These are phyloP conservation scores for Pantherophis guttatus DNA, from an alignment of 2,113 vertebrate genomes.

Conservation along the genomic window DNA sequence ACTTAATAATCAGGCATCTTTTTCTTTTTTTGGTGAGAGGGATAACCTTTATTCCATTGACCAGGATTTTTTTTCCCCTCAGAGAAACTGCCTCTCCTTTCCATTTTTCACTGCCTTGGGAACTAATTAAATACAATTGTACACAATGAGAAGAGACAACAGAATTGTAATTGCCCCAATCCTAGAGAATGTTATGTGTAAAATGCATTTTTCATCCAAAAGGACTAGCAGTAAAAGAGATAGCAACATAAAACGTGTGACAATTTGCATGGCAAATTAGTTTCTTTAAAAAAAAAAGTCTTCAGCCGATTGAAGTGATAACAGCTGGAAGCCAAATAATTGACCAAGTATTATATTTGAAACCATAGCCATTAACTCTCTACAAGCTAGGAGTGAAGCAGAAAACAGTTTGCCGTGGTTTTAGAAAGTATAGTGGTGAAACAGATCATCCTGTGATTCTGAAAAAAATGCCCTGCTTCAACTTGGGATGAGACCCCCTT, in stretches of 20 bases:
- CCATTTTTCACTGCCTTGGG: slow-evolving; percentile 49
- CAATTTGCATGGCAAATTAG: slow-evolving; percentile 68
- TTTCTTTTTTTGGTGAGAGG: slow-evolving; percentile 59
- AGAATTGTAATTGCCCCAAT: slow-evolving; percentile 57
- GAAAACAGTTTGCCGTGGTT: slow-evolving; percentile 64
- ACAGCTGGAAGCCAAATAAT: slow-evolving; percentile 62
- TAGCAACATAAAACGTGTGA: slow-evolving; percentile 73
- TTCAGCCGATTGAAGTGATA: slow-evolving; percentile 67
- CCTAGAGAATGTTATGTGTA: slow-evolving; percentile 67
- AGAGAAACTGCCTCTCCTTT: slow-evolving; percentile 55
- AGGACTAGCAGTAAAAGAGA: slow-evolving; percentile 77
- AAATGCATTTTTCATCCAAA: slow-evolving; percentile 75
- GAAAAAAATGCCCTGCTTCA: slow-evolving; percentile 30
- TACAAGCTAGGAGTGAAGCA: slow-evolving; percentile 51
- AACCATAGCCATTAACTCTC: slow-evolving; percentile 55
- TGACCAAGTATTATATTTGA: slow-evolving; percentile 49
- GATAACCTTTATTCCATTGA: slow-evolving; percentile 69
- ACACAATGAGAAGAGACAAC: not conserved
- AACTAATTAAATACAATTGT: not conserved
- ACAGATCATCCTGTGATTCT: slow-evolving; percentile 38
- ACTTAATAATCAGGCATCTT: slow-evolving; percentile 43
- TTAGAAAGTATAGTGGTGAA: slow-evolving; percentile 52
- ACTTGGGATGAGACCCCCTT: slow-evolving; percentile 50
- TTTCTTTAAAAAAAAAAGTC: slow-evolving; percentile 70
- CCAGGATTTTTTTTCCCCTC: slow-evolving; percentile 58